Evolutionary conservation across 2,797 vertebrate genomes (phyloP).

Genomic region (Enteromius fasciolatus): DNA sequence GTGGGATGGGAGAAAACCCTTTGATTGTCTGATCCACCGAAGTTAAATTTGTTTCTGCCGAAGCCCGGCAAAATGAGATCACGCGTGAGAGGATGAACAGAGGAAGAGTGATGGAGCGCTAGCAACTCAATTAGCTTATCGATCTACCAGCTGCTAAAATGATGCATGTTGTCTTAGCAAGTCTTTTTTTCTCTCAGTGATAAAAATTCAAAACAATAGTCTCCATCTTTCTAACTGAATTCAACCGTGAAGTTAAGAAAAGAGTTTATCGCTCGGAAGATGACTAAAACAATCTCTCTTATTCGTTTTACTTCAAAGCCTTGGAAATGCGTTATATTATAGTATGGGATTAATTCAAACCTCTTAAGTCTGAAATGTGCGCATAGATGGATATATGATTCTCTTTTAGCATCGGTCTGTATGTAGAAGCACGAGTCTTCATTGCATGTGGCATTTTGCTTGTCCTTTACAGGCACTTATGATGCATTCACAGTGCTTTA

Average conservation of each 20-base stretch:
- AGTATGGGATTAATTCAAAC: background rate
- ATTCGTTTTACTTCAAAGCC: background rate
- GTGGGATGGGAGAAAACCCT: constrained; percentile 49
- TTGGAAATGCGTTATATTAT: background rate
- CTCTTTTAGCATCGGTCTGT: background rate
- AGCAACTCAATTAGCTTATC: constrained; percentile 44
- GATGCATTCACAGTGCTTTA: background rate
- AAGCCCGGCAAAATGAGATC: constrained; percentile 41
- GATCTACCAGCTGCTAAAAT: constrained; percentile 28
- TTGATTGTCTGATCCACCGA: constrained; percentile 60
- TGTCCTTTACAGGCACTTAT: constrained; percentile 23
- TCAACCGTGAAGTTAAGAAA: background rate
- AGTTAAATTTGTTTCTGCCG: constrained; percentile 49
- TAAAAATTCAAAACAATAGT: constrained; percentile 1
- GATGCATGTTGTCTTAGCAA: constrained; percentile 15
- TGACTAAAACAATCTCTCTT: background rate
- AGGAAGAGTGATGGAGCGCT: constrained; percentile 20
- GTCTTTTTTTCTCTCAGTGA: constrained; percentile 2
- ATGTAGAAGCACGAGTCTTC: background rate
- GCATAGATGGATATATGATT: background rate
- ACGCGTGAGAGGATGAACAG: constrained; percentile 24
- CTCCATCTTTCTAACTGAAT: constrained; percentile 7
- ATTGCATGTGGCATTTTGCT: constrained; percentile 32
- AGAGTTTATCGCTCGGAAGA: background rate
- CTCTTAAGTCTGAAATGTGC: background rate